These are phyloP conservation scores for Cheilosia vulpina DNA, from an alignment of 2,888 invertebrate genomes.

Conservation along the genomic window DNA sequence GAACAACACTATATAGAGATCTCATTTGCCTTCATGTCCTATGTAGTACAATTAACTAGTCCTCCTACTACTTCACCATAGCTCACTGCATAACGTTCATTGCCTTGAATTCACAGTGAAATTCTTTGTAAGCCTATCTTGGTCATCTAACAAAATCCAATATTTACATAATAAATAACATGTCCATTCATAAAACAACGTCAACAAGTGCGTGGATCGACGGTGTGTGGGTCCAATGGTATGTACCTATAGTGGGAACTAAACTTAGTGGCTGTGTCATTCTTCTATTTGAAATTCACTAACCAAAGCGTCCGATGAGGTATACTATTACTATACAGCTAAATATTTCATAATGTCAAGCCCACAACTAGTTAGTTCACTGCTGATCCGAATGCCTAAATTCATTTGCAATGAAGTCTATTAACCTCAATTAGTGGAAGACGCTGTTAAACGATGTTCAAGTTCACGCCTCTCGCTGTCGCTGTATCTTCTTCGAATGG, in stretches of 20 bases:
- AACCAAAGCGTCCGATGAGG: neutral
- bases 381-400: slow-evolving; percentile 13
- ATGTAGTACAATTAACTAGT: slow-evolving; percentile 3
- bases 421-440: slow-evolving; percentile 24
- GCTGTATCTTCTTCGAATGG: neutral
- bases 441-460: slow-evolving; percentile 17
- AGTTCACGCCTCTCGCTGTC: slow-evolving; percentile 23
- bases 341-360: slow-evolving; percentile 14
- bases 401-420: neutral
- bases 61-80: slow-evolving; percentile 21
- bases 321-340: neutral
- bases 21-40: neutral
- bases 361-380: neutral
- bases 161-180: slow-evolving; percentile 47
- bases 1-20: neutral
- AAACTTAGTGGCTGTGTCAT: slow-evolving; percentile 22
- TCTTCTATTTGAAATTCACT: slow-evolving; percentile 16
- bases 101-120: slow-evolving; percentile 45
- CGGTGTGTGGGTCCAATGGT: slow-evolving; percentile 32
- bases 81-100: slow-evolving; percentile 15
- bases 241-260: slow-evolving; percentile 29
- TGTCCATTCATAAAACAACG: slow-evolving; percentile 17
- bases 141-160: slow-evolving; percentile 20
- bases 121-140: slow-evolving; percentile 18
- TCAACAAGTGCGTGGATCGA: slow-evolving; percentile 54